Conservation (phyloP, 1,140 invertebrate genomes). For the Conus ventricosus region DNA sequence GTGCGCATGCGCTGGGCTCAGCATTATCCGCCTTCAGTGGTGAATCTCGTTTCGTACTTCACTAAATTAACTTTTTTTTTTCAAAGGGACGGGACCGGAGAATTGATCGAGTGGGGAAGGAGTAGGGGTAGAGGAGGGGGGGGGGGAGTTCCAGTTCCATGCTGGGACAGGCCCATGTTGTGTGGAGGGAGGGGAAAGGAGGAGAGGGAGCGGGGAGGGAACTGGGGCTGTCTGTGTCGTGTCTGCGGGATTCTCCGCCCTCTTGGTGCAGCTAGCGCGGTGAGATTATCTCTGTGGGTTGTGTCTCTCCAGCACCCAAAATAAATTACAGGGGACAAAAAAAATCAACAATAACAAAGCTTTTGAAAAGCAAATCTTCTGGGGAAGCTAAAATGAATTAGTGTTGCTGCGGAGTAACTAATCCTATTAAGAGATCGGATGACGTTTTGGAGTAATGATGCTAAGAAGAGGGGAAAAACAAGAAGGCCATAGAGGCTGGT, state of each 20-base stretch:
- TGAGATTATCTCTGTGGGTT: background rate
- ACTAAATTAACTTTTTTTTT: background rate
- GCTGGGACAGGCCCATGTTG: background rate
- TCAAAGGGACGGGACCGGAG: background rate
- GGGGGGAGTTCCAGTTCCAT: background rate
- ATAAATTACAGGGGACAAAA: background rate
- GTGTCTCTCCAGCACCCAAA: background rate
- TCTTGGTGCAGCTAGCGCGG: background rate
- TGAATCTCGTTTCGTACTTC: conserved; percentile 1
- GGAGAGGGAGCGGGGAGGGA: background rate
- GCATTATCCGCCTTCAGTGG: conserved; percentile 6
- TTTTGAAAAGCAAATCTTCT: no score
- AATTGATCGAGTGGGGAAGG: background rate
- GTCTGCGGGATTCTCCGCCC: background rate
- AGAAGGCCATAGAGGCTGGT: no score
- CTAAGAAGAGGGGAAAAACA: no score
- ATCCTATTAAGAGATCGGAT: no score
- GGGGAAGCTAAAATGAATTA: no score
- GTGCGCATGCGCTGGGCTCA: conserved; percentile 1
- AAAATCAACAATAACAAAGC: no score
- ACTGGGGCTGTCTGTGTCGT: background rate
- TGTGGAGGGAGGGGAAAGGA: background rate
- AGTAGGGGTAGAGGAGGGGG: background rate
- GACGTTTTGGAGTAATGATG: no score
- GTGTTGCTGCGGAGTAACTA: no score